Percentiles rank a stretch among this genome's conserved stretches.
These are phyloP conservation scores for Sterna hirundo DNA, from an alignment of 2,113 vertebrate genomes.

Conservation along the genomic window DNA sequence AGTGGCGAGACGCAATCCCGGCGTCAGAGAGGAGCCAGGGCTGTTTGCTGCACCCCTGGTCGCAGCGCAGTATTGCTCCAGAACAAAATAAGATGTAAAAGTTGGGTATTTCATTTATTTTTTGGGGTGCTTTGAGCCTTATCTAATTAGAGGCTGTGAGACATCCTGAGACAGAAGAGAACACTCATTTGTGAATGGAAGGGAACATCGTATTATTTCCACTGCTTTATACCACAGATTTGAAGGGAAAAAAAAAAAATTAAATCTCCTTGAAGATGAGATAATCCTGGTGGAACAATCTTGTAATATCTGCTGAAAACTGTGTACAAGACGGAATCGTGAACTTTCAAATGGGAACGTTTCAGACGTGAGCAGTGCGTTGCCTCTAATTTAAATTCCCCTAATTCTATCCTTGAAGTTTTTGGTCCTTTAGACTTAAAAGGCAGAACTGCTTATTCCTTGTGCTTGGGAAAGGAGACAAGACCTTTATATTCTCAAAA, in stretches of 20 bases:
- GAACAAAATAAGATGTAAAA: background rate
- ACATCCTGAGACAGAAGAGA: background rate
- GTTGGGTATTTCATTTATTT: background rate
- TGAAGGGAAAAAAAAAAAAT: background rate
- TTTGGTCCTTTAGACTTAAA: background rate
- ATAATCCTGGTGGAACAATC: background rate
- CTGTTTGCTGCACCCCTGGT: background rate
- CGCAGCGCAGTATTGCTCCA: rapidly evolving
- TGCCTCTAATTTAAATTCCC: background rate
- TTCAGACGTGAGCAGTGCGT: background rate
- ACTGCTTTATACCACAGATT: background rate
- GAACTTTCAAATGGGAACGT: background rate
- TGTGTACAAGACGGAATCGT: background rate
- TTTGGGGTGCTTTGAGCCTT: background rate
- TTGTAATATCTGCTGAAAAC: background rate
- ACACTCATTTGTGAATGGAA: background rate
- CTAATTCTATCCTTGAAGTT: background rate
- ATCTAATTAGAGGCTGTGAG: background rate
- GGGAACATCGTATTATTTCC: background rate
- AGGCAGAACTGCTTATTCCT: background rate
- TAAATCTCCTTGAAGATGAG: background rate
- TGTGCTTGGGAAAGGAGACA: background rate
- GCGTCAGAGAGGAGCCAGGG: background rate
- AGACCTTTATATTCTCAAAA: background rate
- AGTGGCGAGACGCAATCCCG: rapidly evolving